Evolutionary conservation across 2,113 vertebrate species (phyloP), one percentile per base, ranked within the genome.

Genomic region (Alosa alosa): DNA sequence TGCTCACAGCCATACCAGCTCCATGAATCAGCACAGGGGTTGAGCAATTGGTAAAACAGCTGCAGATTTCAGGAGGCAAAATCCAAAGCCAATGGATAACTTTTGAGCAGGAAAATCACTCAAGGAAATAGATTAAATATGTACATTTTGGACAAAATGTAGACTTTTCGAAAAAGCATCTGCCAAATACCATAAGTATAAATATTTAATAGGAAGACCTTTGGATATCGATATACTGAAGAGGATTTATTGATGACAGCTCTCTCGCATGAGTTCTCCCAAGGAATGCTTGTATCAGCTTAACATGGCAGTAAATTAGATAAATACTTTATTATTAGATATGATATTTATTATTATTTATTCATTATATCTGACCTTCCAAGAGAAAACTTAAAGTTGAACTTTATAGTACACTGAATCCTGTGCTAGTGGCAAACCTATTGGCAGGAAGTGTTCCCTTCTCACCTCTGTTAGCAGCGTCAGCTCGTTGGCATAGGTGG

Each of bases 401-500:
- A 1, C 64, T 68, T 9, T 25, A 8, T 36, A 78, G 8, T 39
- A 11, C 31, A 78, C 2, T 41, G 9, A 68, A 68, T 31, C n/a
- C 22, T 68, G 9, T n/a, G 9, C n/a, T 68, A 2, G 7, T 68
- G 64, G 3, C 15, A 41, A 13, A 78, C 10, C 31, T 15, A 39
- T 15, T 78, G 36, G 39, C 4, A 10, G 4, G 15, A 78, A 78
- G 10, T 3, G 36, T 78, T 36, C 31, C 31, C 31, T 15, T 81
- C 92, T 94, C 81, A 96, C 95, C 94, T 96, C 94, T 31, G 91
- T 93, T 15, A 96, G 90, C 47, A 87, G 90, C 3, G 83, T 89
- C 88, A 92, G 90, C 88, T 94, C 89, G 57, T 89, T 95, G 57
- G 87, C 92, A 82, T 96, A 96, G 18, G 95, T 95, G 3, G 95